These are phyloP conservation scores for Eulemur rubriventer DNA, from an alignment of 2,797 vertebrate genomes.

Conservation along the genomic window DNA sequence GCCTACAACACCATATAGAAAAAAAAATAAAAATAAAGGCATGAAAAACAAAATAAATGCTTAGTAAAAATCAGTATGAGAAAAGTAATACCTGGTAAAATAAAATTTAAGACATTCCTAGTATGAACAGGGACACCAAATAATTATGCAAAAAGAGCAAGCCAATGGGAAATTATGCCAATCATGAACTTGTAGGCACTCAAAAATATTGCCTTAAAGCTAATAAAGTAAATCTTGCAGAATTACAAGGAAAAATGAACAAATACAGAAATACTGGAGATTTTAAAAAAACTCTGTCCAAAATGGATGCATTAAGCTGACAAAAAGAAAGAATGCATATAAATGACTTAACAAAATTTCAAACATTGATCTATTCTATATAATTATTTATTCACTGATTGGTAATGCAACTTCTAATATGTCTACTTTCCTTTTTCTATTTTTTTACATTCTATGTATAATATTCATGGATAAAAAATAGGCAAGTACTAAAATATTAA, in stretches of 20 bases:
- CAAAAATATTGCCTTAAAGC: not conserved
- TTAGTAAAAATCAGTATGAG: not conserved
- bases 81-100: conserved; percentile 6
- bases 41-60: conserved; percentile 11
- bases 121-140: not conserved
- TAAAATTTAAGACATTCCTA: conserved; percentile 16
- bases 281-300: not conserved
- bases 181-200: not conserved
- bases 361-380: not conserved
- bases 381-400: not conserved
- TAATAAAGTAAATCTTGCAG: not conserved
- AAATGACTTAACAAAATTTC: not conserved
- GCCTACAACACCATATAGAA: not conserved
- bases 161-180: not conserved
- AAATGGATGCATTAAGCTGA: not conserved
- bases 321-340: not conserved
- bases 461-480: not conserved
- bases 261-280: not conserved
- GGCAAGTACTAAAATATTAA: not conserved
- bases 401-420: not conserved
- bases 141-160: not conserved
- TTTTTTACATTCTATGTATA: not conserved
- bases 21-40: not conserved
- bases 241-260: not conserved
- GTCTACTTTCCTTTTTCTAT: not conserved